These are phyloP conservation scores for Crocidura indochinensis DNA, from an alignment of 2,797 vertebrate species.

Conservation along the genomic window DNA sequence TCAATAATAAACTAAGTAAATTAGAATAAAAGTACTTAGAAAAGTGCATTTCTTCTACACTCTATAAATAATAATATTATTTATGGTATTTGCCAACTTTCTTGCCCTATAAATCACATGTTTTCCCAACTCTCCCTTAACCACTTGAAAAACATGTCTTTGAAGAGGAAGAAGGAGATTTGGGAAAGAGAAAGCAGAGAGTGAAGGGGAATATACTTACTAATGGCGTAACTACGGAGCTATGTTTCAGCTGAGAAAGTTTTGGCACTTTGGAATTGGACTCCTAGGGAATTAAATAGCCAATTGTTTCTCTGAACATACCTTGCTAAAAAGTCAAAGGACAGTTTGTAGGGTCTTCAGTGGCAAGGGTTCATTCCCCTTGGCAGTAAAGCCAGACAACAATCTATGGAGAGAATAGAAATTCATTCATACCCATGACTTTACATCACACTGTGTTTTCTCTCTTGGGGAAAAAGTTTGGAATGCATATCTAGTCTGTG, in stretches of 20 bases:
- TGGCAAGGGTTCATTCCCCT: neutral
- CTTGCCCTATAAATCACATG: neutral
- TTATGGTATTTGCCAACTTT: neutral
- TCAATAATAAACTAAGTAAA: neutral
- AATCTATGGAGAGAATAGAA: neutral
- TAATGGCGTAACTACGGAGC: neutral
- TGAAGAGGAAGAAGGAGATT: neutral
- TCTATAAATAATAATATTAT: neutral
- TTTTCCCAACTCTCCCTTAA: neutral
- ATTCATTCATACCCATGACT: neutral
- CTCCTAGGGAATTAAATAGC: conserved; percentile 10
- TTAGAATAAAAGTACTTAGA: neutral
- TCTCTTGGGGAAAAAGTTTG: neutral
- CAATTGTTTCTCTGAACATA: neutral
- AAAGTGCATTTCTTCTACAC: neutral
- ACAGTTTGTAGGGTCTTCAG: neutral
- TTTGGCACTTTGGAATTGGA: neutral
- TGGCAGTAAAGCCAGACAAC: neutral
- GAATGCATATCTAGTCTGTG: neutral
- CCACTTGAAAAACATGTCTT: neutral
- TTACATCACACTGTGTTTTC: neutral
- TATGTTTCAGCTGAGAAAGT: conserved; percentile 3
- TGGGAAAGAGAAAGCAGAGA: conserved; percentile 8
- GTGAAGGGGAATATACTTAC: neutral
- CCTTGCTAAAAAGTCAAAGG: neutral